Evolutionary conservation across 1,140 invertebrate genomes (phyloP).

Genomic region (Ceratosolen fusciceps): DNA sequence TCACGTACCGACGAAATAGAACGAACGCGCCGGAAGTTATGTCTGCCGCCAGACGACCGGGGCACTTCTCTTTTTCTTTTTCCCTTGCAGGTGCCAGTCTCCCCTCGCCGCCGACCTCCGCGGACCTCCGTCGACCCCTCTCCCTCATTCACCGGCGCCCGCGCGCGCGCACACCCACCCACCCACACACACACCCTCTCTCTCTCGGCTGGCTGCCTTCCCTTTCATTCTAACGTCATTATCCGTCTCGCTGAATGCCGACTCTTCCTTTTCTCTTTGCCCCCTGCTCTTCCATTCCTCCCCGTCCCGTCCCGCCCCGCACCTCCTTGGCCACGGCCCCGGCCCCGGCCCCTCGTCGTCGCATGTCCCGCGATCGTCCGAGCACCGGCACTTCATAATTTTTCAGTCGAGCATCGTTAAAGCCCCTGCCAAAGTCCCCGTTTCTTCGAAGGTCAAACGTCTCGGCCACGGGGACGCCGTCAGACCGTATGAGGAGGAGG

Average conservation of each 20-base stretch:
- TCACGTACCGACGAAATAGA: slow-evolving; percentile 37
- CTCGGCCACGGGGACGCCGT: not conserved
- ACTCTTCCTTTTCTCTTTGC: slow-evolving; percentile 4
- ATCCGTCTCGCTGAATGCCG: slow-evolving; percentile 30
- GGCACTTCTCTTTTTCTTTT: slow-evolving; percentile 17
- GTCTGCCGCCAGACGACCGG: slow-evolving; percentile 17
- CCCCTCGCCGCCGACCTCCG: not conserved
- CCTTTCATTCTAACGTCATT: slow-evolving; percentile 34
- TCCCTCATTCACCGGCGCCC: not conserved
- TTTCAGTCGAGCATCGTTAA: slow-evolving; percentile 38
- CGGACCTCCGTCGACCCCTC: not conserved
- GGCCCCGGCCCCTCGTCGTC: too few relatives aligned
- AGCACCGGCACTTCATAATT: slow-evolving; percentile 37
- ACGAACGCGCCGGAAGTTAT: slow-evolving; percentile 38
- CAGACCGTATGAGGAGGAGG: not conserved
- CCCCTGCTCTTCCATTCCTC: too few relatives aligned
- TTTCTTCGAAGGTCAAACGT: too few relatives aligned
- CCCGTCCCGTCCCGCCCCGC: too few relatives aligned
- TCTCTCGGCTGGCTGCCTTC: not conserved
- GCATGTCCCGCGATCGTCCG: not conserved
- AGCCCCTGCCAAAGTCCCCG: too few relatives aligned
- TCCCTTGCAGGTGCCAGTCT: not conserved
- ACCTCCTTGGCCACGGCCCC: too few relatives aligned
- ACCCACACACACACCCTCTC: not conserved
- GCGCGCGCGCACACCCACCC: not conserved